Evolutionary conservation across 2,888 invertebrate genomes (phyloP).

Genomic region (Drosophila multiciliata): DNA sequence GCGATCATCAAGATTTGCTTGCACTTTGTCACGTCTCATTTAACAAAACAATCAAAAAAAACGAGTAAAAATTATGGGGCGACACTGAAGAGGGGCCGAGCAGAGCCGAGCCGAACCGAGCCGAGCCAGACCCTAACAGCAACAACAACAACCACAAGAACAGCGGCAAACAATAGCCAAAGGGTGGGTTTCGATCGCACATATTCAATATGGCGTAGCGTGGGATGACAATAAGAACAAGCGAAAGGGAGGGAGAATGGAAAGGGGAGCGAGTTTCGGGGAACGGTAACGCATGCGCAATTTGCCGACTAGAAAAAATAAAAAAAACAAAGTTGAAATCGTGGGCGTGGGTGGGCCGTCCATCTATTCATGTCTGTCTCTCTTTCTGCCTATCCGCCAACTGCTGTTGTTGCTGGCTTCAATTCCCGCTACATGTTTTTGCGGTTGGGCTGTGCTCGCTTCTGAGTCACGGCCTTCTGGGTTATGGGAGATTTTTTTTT

Average conservation of each 20-base stretch:
- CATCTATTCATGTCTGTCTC: constrained; percentile 21
- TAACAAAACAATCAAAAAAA: constrained; percentile 39
- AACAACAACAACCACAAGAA: constrained; percentile 8
- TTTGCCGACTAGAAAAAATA: constrained; percentile 31
- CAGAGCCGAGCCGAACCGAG: background rate
- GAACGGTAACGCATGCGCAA: constrained; percentile 72
- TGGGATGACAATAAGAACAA: constrained; percentile 40
- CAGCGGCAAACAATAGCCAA: constrained; percentile 14
- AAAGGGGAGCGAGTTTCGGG: constrained; percentile 4
- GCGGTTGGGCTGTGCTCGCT: constrained; percentile 45
- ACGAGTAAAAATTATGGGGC: constrained; percentile 13
- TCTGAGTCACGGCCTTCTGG: constrained; percentile 57
- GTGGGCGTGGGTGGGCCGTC: constrained; percentile 66
- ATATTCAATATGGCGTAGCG: constrained; percentile 53
- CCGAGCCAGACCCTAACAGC: constrained; percentile 40
- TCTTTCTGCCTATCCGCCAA: background rate
- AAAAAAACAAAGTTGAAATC: constrained; percentile 30
- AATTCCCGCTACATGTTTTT: constrained; percentile 43
- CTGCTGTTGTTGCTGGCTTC: constrained; percentile 29
- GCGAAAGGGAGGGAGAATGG: background rate
- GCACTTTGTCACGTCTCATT: constrained; percentile 74
- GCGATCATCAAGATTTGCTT: constrained; percentile 48
- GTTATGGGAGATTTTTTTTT: constrained; percentile 25
- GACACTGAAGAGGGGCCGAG: constrained; percentile 25
- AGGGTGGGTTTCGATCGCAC: constrained; percentile 50